phyloP scores from a whole-genome alignment of 2,888 invertebrate genomes.

The Eristalinus sepulchralis region DNA sequence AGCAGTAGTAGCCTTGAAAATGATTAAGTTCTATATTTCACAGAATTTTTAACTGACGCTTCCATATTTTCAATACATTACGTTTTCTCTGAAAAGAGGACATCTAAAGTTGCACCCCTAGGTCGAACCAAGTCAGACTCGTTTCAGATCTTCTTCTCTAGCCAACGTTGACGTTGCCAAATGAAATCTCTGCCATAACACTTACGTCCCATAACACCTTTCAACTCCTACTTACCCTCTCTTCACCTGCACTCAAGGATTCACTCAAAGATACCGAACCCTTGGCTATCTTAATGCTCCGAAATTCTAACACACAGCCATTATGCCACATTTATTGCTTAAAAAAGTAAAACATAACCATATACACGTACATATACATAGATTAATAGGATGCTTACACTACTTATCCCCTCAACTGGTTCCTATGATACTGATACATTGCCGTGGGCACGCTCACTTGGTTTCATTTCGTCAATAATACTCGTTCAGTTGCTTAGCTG shows the following conservation, averaged over 20 bases:
- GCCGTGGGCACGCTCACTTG: neutral
- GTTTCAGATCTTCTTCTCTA: too few relatives aligned
- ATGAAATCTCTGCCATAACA: too few relatives aligned
- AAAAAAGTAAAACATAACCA: constrained; percentile 30
- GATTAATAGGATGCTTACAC: constrained; percentile 44
- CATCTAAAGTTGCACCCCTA: too few relatives aligned
- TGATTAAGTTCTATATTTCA: too few relatives aligned
- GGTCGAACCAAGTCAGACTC: too few relatives aligned
- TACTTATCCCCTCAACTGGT: constrained; percentile 39
- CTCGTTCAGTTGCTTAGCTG: neutral
- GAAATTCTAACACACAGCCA: constrained; percentile 73
- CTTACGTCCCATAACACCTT: neutral
- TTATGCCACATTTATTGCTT: constrained; percentile 73
- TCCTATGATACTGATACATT: constrained; percentile 43
- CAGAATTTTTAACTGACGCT: too few relatives aligned
- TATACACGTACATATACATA: neutral
- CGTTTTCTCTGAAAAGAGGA: too few relatives aligned
- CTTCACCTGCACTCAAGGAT: neutral
- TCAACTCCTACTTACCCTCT: neutral
- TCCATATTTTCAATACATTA: too few relatives aligned
- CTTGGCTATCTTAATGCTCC: constrained; percentile 14
- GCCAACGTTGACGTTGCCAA: too few relatives aligned
- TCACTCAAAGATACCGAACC: neutral
- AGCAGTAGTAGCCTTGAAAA: too few relatives aligned
- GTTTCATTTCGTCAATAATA: neutral